A percentile compares a stretch with the other conserved stretches of the same genome.
Evolutionary conservation across 2,888 invertebrate genomes (phyloP).

Genomic region (Agelastica alni): DNA sequence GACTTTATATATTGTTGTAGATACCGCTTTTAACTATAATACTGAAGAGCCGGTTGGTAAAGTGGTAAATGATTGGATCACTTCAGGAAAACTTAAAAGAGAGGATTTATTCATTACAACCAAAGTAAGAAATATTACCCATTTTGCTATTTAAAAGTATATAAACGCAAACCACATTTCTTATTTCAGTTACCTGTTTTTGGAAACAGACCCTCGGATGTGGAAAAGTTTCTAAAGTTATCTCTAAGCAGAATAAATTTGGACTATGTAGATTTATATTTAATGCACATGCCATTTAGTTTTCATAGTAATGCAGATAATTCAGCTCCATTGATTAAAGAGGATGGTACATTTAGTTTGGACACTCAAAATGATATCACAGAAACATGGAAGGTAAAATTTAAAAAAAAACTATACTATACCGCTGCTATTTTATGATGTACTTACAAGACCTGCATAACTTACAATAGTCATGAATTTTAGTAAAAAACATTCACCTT

Average conservation of each 20-base stretch:
- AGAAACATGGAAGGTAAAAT: conserved; percentile 71
- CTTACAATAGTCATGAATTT: no score
- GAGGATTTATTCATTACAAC: conserved; percentile 79
- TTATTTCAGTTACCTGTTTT: conserved; percentile 67
- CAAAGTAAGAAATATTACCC: no score
- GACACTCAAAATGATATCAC: conserved; percentile 68
- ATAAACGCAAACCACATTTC: no score
- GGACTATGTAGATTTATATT: conserved; percentile 76
- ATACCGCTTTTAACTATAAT: conserved; percentile 79
- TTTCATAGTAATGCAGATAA: conserved; percentile 63
- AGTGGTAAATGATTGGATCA: conserved; percentile 69
- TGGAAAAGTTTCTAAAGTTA: conserved; percentile 66
- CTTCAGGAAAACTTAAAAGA: conserved; percentile 65
- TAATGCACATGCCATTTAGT: conserved; percentile 77
- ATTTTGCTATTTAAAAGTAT: no score
- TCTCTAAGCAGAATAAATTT: conserved; percentile 68
- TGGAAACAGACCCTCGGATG: conserved; percentile 70
- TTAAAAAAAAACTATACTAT: no score
- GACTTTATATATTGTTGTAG: conserved; percentile 52
- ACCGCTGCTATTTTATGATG: no score
- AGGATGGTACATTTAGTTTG: conserved; percentile 64
- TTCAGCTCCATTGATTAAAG: conserved; percentile 61
- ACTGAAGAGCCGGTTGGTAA: conserved; percentile 77
- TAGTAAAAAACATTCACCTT: no score
- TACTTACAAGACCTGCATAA: no score